Conservation (phyloP, 2,797 vertebrate species). For the Trachops cirrhosus region DNA sequence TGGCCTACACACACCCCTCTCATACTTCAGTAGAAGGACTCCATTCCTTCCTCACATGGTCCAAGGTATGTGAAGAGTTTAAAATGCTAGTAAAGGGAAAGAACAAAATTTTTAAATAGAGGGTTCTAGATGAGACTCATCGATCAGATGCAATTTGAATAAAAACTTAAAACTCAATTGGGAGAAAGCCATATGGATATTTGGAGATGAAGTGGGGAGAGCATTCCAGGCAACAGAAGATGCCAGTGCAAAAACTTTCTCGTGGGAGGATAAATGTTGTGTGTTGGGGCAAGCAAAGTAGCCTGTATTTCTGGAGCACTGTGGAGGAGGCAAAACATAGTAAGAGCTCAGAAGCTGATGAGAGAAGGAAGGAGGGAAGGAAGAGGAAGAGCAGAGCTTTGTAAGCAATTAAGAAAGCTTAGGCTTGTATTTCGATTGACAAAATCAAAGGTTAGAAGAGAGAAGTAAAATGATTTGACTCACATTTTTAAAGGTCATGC, state of each 20-base stretch:
- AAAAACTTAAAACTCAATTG: neutral
- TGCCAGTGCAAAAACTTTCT: neutral
- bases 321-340: neutral
- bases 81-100: neutral
- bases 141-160: neutral
- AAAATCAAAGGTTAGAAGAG: neutral
- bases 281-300: neutral
- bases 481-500: neutral
- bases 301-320: neutral
- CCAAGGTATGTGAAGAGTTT: neutral
- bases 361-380: neutral
- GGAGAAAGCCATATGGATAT: neutral
- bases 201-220: fast-evolving
- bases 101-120: neutral
- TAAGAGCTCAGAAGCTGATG: neutral
- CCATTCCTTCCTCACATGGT: neutral
- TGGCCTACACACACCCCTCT: neutral
- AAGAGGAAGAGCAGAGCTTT: neutral
- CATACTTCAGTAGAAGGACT: neutral
- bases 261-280: neutral
- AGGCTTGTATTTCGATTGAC: slow-evolving; percentile 1
- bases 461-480: neutral
- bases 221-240: neutral
- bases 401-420: neutral
- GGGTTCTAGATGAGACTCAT: neutral